Evolutionary conservation across 2,113 vertebrate genomes (phyloP).

Genomic region (Merops nubicus): DNA sequence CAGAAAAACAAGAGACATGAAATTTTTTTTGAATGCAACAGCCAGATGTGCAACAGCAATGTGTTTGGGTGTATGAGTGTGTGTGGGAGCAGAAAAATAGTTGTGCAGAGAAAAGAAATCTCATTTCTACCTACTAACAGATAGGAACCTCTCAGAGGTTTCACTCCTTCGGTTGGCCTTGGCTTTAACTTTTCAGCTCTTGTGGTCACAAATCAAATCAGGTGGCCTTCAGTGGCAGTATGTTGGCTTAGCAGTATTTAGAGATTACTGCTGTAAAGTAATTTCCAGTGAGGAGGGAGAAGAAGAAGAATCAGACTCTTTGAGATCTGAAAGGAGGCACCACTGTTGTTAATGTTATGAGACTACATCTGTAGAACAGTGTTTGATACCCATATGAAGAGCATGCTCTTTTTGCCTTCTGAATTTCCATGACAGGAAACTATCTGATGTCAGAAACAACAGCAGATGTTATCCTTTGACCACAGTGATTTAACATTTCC

Average conservation of each 20-base stretch:
- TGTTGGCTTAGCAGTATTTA: background rate
- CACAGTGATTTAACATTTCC: background rate
- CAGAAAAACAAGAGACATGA: background rate
- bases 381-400: background rate
- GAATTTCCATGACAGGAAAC: constrained; percentile 18
- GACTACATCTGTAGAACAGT: background rate
- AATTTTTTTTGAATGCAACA: background rate
- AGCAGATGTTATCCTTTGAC: constrained; percentile 23
- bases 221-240: background rate
- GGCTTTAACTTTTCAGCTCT: constrained; percentile 4
- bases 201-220: background rate
- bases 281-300: background rate
- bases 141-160: background rate
- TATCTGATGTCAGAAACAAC: background rate
- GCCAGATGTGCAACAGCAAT: background rate
- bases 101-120: background rate
- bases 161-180: background rate
- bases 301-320: too few relatives aligned
- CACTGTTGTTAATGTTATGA: background rate
- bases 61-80: too few relatives aligned
- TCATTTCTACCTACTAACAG: background rate
- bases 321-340: too few relatives aligned
- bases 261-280: background rate
- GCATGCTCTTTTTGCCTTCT: background rate
- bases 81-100: too few relatives aligned